Percentiles rank a stretch among this genome's conserved stretches.
Evolutionary conservation across 2,888 invertebrate genomes (phyloP).

Genomic region (Pachydiplax longipennis): DNA sequence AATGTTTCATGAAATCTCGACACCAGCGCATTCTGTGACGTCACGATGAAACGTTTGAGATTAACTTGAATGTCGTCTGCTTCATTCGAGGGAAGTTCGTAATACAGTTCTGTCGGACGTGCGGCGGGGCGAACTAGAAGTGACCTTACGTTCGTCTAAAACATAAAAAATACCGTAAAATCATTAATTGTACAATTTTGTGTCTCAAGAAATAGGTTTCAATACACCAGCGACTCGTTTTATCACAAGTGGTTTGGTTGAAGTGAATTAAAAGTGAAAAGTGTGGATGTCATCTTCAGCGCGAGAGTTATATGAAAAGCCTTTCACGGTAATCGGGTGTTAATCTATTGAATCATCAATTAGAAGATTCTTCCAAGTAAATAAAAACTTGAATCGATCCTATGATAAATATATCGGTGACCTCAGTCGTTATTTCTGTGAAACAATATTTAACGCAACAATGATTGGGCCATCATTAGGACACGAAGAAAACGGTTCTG

Average conservation of each 20-base stretch:
- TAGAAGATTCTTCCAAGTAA: background rate
- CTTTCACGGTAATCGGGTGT: no score
- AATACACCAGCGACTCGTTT: background rate
- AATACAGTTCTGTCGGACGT: conserved; percentile 37
- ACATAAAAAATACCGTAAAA: background rate
- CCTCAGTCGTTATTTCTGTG: background rate
- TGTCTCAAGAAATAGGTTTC: background rate
- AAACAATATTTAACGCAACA: background rate
- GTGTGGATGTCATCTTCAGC: background rate
- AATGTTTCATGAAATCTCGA: conserved; percentile 24
- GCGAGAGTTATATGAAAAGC: no score
- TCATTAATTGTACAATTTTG: background rate
- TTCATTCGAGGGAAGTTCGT: conserved; percentile 45
- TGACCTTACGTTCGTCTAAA: background rate
- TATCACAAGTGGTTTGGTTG: background rate
- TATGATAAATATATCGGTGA: background rate
- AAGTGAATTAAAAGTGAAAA: background rate
- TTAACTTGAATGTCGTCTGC: conserved; percentile 45
- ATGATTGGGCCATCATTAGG: conserved; percentile 30
- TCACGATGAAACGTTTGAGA: conserved; percentile 34
- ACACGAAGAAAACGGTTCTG: conserved; percentile 14
- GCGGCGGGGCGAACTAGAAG: conserved; percentile 3
- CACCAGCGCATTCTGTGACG: conserved; percentile 38
- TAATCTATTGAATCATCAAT: no score
- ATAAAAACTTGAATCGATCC: background rate